Evolutionary conservation across 2,797 vertebrate genomes (phyloP).

Genomic region (Phaenicophaeus curvirostris): DNA sequence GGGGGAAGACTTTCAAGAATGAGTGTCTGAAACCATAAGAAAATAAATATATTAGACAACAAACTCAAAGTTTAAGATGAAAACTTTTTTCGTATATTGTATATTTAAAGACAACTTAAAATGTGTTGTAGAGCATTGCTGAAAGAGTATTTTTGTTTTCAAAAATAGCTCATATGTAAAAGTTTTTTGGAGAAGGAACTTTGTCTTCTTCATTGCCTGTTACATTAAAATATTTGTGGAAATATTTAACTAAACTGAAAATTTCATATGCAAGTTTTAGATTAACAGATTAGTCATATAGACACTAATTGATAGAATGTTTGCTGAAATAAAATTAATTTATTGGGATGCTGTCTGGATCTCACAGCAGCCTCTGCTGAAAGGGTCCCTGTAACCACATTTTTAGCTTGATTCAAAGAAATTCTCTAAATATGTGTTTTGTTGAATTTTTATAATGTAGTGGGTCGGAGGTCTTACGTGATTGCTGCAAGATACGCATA

Average conservation of each 20-base stretch:
- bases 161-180: constrained; percentile 19
- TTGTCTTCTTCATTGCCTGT: not conserved
- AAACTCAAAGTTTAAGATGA: not conserved
- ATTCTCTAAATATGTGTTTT: not conserved
- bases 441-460: not conserved
- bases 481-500: not conserved
- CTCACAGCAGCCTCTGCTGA: not conserved
- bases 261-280: not conserved
- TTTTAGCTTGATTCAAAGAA: not conserved
- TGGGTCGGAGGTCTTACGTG: not conserved
- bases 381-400: not conserved
- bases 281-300: not conserved
- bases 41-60: constrained; percentile 5
- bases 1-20: not conserved
- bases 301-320: not conserved
- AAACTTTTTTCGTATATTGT: not conserved
- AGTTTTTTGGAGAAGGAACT: not conserved
- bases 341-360: not conserved
- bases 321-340: not conserved
- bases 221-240: not conserved
- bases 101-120: constrained; percentile 38
- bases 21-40: not conserved
- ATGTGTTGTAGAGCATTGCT: not conserved
- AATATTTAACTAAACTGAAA: not conserved
- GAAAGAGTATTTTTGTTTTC: constrained; percentile 19